Evolutionary conservation across 2,797 vertebrate species (phyloP), one percentile per base, ranked within the genome.

Genomic region (Helostoma temminkii): DNA sequence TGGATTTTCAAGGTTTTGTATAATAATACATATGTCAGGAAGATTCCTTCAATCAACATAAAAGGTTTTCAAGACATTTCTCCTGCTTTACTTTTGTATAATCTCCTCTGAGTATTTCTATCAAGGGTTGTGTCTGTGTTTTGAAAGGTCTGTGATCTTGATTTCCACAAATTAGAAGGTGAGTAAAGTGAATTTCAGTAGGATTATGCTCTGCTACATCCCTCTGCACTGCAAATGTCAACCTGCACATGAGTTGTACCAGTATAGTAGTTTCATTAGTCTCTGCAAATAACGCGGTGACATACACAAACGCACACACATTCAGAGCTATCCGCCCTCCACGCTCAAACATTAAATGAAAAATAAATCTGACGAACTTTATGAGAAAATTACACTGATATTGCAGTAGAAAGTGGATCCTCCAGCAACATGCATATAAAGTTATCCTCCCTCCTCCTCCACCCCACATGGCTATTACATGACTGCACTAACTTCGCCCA

Each of bases 401-500:
- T 63, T 10, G 41, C 54, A 55, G 55, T 57, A 48, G 42, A 57
- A 21, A 50, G 48, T 36, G 42, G 48, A 58, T 70, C 65, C 52
- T 53, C 6, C 0, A 54, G 39, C 60, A 37, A 34, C 50, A 45
- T 36, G 49, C 21, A 25, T 12, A 59, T 75, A 30, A 70, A 61
- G 39, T 54, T 56, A 25, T 52, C 49, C 32, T 41, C 30, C 26
- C 64, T 21, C 2, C 54, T 60, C 47, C 48, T 56, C 52, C 71
- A 28, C 60, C 80, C 62, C 80, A 78, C 69, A 56, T 49, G 68
- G 42, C 66, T 71, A 65, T 71, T 81, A 77, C 75, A 68, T n/a
- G 66, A 61, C 64, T 72, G 37, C 52, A 41, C 42, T 64, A 58
- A 78, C 60, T 59, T 71, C 66, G 53, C 65, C 76, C 64, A 71